These are phyloP conservation scores for Drosophila saltans DNA, from an alignment of 1,140 invertebrate genomes.

Conservation along the genomic window DNA sequence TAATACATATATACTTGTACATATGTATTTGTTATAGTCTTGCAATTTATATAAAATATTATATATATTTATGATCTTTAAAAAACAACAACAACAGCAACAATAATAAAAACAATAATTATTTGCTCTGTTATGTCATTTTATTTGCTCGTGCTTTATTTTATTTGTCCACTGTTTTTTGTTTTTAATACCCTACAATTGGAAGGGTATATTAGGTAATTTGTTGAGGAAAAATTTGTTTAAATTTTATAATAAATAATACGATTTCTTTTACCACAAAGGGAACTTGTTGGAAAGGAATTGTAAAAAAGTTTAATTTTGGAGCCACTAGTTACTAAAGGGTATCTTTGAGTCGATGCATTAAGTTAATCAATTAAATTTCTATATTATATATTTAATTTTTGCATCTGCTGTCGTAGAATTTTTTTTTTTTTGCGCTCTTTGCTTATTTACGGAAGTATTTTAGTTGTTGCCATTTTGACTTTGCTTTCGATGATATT, in stretches of 20 bases:
- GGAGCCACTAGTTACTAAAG: background rate
- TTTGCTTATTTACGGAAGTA: constrained; percentile 67
- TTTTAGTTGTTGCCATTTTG: constrained; percentile 24
- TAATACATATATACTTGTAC: background rate
- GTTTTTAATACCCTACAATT: background rate
- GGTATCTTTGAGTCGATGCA: background rate
- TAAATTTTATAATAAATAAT: too few relatives aligned
- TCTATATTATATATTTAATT: constrained; percentile 35
- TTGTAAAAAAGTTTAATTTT: too few relatives aligned
- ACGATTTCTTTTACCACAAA: too few relatives aligned
- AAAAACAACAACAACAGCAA: constrained; percentile 10
- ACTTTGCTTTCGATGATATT: constrained; percentile 36
- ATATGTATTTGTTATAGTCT: background rate
- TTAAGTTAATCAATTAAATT: background rate
- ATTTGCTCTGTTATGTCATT: constrained; percentile 77
- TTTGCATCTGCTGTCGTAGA: constrained; percentile 33
- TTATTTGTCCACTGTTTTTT: constrained; percentile 21
- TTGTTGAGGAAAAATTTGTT: too few relatives aligned
- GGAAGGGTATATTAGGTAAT: background rate
- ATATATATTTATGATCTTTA: constrained; percentile 40
- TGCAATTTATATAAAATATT: constrained; percentile 19
- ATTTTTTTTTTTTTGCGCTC: background rate
- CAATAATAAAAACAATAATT: constrained; percentile 36
- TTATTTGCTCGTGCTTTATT: constrained; percentile 45
- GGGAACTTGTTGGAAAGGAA: too few relatives aligned